Conservation (phyloP, 2,888 invertebrate species). For the Drosophila eohydei region DNA sequence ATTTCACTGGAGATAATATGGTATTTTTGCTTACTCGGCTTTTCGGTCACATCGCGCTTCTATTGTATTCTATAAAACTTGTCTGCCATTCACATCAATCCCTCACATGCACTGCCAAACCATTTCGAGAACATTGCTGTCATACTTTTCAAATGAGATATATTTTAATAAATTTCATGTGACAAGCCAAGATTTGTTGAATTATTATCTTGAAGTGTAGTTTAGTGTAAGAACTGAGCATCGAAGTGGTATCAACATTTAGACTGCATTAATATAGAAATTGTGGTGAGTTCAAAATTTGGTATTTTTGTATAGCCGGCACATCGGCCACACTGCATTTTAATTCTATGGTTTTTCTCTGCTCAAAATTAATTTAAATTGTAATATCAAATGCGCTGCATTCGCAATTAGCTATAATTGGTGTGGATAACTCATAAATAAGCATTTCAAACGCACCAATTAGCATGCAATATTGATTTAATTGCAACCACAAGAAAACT, state of each 20-base stretch:
- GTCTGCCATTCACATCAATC: neutral
- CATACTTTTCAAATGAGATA: neutral
- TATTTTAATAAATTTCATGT: neutral
- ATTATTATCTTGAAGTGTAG: neutral
- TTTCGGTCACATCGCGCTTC: neutral
- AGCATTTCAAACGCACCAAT: constrained; percentile 5
- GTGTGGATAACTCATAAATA: constrained; percentile 2
- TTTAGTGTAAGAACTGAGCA: neutral
- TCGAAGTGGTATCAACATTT: neutral
- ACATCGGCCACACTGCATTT: constrained; percentile 39
- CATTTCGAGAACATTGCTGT: neutral
- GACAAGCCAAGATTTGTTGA: neutral
- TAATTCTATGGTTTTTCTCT: constrained; percentile 42
- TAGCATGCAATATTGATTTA: constrained; percentile 13
- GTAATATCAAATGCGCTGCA: constrained; percentile 18
- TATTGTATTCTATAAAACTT: neutral
- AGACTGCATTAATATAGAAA: neutral
- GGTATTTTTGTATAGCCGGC: constrained; percentile 17
- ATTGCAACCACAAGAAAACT: neutral
- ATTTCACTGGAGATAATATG: neutral
- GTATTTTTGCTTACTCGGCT: neutral
- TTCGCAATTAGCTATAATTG: constrained; percentile 2
- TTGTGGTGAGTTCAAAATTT: neutral
- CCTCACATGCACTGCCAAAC: neutral
- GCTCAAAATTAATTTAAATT: constrained; percentile 35